phyloP scores from a whole-genome alignment of 2,113 vertebrate genomes.

The Caretta caretta region DNA sequence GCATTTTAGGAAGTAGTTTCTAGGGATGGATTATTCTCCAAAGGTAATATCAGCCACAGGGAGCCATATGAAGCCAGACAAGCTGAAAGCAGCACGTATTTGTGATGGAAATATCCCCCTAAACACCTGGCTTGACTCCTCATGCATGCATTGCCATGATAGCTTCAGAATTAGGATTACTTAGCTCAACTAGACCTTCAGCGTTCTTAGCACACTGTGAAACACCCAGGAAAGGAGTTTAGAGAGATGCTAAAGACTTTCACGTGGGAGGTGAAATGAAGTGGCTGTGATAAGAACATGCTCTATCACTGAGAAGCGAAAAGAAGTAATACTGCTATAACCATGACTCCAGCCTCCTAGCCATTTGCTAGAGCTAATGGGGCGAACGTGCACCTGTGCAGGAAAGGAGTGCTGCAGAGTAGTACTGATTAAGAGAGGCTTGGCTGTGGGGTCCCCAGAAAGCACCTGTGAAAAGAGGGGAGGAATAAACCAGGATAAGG shows the following conservation, averaged over 20 bases:
- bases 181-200: background rate
- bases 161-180: background rate
- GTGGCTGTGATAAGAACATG: background rate
- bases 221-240: background rate
- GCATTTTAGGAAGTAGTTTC: background rate
- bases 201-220: background rate
- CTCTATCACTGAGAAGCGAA: background rate
- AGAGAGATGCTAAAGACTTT: background rate
- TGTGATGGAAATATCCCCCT: background rate
- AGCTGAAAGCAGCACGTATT: background rate
- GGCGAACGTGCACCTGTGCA: background rate
- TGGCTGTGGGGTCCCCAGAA: fast-evolving
- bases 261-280: background rate
- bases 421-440: background rate
- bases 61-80: background rate
- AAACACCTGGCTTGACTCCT: background rate
- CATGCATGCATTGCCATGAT: background rate
- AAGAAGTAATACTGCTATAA: background rate
- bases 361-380: background rate
- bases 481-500: background rate
- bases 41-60: background rate
- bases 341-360: background rate
- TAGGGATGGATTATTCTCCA: background rate
- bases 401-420: background rate
- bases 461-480: background rate